These are phyloP conservation scores for Cenopis cana DNA, from an alignment of 2,888 invertebrate genomes.

Conservation along the genomic window DNA sequence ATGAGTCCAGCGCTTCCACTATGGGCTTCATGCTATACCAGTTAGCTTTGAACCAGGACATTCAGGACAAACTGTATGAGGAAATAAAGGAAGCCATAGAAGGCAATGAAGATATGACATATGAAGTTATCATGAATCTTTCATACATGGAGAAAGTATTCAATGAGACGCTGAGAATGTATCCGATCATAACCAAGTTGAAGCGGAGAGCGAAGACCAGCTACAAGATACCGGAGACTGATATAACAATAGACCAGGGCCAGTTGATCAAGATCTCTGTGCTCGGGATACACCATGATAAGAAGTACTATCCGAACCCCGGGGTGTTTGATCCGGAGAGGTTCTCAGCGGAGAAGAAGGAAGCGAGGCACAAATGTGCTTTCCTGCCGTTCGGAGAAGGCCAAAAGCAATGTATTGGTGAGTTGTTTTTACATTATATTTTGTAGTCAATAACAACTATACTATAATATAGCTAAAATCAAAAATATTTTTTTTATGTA, in stretches of 20 bases:
- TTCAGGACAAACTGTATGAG: constrained; percentile 36
- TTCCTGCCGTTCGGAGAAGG: constrained; percentile 33
- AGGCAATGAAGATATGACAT: constrained; percentile 23
- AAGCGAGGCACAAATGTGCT: constrained; percentile 23
- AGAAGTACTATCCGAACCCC: constrained; percentile 18
- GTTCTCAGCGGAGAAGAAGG: constrained; percentile 15
- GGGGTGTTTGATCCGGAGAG: constrained; percentile 23
- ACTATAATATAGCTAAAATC: too few relatives aligned
- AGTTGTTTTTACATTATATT: background rate
- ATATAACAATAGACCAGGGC: constrained; percentile 19
- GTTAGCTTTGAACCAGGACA: constrained; percentile 36
- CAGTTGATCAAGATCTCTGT: constrained; percentile 13
- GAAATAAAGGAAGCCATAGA: constrained; percentile 38
- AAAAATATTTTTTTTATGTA: background rate
- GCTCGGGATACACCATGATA: constrained; percentile 27
- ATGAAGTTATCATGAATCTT: constrained; percentile 19
- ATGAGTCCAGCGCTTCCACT: constrained; percentile 40
- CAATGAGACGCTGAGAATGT: constrained; percentile 34
- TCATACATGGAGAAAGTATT: constrained; percentile 37
- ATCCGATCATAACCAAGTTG: constrained; percentile 21
- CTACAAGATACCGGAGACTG: constrained; percentile 21
- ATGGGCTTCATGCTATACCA: constrained; percentile 42
- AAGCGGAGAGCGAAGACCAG: constrained; percentile 8
- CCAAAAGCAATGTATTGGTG: constrained; percentile 25
- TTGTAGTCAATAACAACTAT: background rate